Conservation (phyloP, 2,888 invertebrate genomes). For the Tachina fera region DNA sequence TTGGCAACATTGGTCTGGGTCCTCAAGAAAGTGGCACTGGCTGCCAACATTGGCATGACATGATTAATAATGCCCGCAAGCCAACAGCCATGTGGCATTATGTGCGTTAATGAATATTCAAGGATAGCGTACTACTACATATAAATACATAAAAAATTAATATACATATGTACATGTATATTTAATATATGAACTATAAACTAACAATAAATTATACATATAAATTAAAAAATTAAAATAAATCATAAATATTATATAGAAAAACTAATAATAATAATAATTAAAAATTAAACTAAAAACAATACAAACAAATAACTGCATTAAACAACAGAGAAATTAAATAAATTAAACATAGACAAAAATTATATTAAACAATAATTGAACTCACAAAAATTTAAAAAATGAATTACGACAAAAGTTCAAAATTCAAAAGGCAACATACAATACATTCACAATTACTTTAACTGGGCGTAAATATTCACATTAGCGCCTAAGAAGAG, state of each 20-base stretch:
- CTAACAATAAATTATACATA: constrained; percentile 6
- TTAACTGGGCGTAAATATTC: not conserved
- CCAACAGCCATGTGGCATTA: constrained; percentile 96
- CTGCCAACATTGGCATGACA: constrained; percentile 94
- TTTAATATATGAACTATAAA: constrained; percentile 24
- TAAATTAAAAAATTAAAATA: not conserved
- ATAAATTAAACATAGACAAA: constrained; percentile 4
- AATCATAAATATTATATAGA: not conserved
- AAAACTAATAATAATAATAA: not conserved
- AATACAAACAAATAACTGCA: not conserved
- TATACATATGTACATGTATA: constrained; percentile 20
- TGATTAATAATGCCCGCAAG: constrained; percentile 93
- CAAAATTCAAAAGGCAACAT: not conserved
- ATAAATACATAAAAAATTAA: constrained; percentile 35
- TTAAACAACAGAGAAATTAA: constrained; percentile 1
- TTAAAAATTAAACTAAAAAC: not conserved
- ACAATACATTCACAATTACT: not conserved
- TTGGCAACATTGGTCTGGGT: constrained; percentile 83
- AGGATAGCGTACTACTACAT: constrained; percentile 15
- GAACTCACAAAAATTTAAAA: constrained; percentile 40
- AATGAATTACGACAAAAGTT: not conserved
- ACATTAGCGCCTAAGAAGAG: not conserved
- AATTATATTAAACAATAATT: constrained; percentile 34
- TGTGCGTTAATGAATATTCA: constrained; percentile 85
- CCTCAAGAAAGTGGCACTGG: constrained; percentile 83